Conservation (phyloP, 2,797 vertebrate genomes). For the Sylvilagus floridanus region DNA sequence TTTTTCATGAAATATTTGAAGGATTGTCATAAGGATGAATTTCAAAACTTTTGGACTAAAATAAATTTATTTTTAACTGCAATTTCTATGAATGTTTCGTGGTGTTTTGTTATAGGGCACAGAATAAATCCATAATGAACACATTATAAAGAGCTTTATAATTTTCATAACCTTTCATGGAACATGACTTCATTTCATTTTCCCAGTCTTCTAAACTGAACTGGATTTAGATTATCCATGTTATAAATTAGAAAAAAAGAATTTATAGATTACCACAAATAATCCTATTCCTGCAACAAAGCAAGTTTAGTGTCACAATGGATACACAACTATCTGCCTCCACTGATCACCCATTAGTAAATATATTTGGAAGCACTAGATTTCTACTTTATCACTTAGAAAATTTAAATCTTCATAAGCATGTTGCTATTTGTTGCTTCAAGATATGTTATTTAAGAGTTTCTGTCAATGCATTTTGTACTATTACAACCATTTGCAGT, state of each 20-base stretch:
- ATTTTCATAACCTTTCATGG: slow-evolving; percentile 17
- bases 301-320: background rate
- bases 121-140: slow-evolving; percentile 18
- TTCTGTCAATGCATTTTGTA: slow-evolving; percentile 89
- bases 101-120: background rate
- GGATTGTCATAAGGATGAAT: no score
- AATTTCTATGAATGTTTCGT: no score
- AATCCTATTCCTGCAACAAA: background rate
- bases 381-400: background rate
- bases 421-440: background rate
- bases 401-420: slow-evolving; percentile 28
- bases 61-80: no score
- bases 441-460: slow-evolving; percentile 32
- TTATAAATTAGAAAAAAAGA: slow-evolving; percentile 10
- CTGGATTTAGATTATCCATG: slow-evolving; percentile 14
- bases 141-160: background rate
- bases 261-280: background rate
- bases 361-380: background rate
- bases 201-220: slow-evolving; percentile 1
- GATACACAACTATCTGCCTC: background rate
- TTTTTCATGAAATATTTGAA: no score
- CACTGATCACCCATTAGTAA: background rate
- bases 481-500: slow-evolving; percentile 75
- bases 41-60: no score
- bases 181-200: slow-evolving; percentile 10